A percentile compares a stretch with the other conserved stretches of the same genome.
Evolutionary conservation across 2,113 vertebrate genomes (phyloP).

Genomic region (Dryoscopus gambensis): DNA sequence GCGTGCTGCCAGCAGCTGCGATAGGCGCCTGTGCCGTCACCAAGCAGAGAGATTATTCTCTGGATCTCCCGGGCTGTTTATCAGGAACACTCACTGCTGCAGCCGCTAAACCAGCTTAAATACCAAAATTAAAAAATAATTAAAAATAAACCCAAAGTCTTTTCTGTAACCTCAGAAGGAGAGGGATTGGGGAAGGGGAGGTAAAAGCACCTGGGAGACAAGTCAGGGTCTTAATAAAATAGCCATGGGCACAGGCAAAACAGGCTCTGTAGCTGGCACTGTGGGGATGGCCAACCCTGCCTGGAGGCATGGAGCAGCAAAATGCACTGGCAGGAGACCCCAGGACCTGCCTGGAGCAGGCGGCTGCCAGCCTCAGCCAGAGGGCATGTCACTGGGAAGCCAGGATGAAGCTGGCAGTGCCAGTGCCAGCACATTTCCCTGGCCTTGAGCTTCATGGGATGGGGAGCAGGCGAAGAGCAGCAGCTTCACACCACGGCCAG

Average conservation of each 20-base stretch:
- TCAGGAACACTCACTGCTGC: slow-evolving; percentile 64
- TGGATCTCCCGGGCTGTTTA: slow-evolving; percentile 73
- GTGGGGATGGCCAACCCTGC: background rate
- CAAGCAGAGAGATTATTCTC: slow-evolving; percentile 57
- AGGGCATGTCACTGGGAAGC: background rate
- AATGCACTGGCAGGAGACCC: background rate
- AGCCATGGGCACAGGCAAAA: background rate
- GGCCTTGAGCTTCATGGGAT: background rate
- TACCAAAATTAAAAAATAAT: slow-evolving; percentile 46
- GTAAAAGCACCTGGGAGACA: background rate
- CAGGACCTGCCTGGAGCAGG: background rate
- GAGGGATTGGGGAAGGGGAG: background rate
- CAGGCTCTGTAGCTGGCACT: background rate
- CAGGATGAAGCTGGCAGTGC: background rate
- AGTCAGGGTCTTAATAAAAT: background rate
- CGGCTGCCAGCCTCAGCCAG: background rate
- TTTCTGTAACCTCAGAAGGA: background rate
- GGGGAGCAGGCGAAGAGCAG: rapidly evolving
- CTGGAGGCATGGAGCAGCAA: background rate
- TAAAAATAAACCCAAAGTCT: background rate
- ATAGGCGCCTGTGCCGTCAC: slow-evolving; percentile 66
- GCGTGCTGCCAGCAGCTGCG: slow-evolving; percentile 70
- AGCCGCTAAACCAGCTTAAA: slow-evolving; percentile 62
- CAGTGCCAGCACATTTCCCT: rapidly evolving
- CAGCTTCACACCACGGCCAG: rapidly evolving